A percentile compares a stretch with the other conserved stretches of the same genome.
Evolutionary conservation across 1,140 invertebrate species (phyloP).

Genomic region (Drosophila nasuta): DNA sequence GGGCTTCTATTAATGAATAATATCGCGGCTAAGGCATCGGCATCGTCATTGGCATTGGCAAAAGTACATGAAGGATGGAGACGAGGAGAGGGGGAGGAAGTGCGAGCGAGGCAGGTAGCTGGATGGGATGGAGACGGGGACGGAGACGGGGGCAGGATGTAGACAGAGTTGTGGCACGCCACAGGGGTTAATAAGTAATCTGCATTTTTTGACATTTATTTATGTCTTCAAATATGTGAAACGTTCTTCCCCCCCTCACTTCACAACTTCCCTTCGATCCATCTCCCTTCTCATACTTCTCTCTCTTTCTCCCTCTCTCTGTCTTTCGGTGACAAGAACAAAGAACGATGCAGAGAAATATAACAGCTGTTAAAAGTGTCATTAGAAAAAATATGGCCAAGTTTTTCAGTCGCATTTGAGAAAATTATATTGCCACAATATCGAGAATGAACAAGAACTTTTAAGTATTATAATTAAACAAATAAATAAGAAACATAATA

Average conservation of each 20-base stretch:
- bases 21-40: slow-evolving; percentile 73
- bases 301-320: background rate
- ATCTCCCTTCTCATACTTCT: background rate
- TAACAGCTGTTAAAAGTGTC: slow-evolving; percentile 79
- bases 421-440: too few species aligned
- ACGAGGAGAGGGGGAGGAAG: background rate
- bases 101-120: background rate
- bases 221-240: slow-evolving; percentile 84
- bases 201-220: slow-evolving; percentile 85
- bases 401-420: background rate
- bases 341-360: slow-evolving; percentile 57
- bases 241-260: slow-evolving; percentile 15
- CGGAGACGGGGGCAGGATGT: background rate
- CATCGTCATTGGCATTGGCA: slow-evolving; percentile 38
- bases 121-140: background rate
- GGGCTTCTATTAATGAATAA: slow-evolving; percentile 82
- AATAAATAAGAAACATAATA: too few species aligned
- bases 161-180: slow-evolving; percentile 65
- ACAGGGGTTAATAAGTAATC: slow-evolving; percentile 85
- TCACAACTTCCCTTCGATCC: background rate
- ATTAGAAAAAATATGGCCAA: slow-evolving; percentile 69
- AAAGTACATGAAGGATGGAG: background rate
- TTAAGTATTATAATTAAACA: too few species aligned
- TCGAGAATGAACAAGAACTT: too few species aligned
- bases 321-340: slow-evolving; percentile 21